A percentile compares a stretch with the other conserved stretches of the same genome.
Evolutionary conservation across 2,113 vertebrate genomes (phyloP).

Genomic region (Isurus oxyrinchus): DNA sequence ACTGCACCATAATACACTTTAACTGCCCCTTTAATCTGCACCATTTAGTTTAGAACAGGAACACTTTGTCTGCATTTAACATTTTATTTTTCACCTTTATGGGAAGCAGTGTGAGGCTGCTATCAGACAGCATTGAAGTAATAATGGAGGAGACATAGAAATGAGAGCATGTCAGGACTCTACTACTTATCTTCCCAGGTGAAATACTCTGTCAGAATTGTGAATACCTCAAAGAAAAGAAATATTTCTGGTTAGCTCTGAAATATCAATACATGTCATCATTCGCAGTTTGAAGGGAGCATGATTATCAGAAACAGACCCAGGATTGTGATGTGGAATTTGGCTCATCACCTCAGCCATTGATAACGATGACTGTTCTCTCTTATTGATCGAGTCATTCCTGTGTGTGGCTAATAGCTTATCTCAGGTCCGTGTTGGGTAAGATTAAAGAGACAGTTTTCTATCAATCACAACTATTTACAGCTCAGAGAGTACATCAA

Average conservation of each 20-base stretch:
- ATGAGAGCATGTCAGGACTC: neutral
- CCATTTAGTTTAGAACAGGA: neutral
- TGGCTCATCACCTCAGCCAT: neutral
- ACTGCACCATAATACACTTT: neutral
- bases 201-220: conserved; percentile 2
- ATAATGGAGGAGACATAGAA: neutral
- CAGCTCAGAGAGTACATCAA: neutral
- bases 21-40: neutral
- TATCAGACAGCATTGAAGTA: neutral
- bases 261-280: neutral
- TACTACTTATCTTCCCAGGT: neutral
- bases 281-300: neutral
- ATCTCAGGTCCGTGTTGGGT: neutral
- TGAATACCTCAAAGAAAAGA: conserved; percentile 15
- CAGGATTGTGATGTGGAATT: neutral
- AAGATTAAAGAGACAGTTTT: neutral
- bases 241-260: neutral
- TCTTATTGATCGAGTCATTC: neutral
- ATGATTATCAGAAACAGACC: neutral
- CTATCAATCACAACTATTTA: neutral
- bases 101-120: neutral
- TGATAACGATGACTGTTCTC: neutral
- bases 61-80: neutral
- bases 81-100: neutral
- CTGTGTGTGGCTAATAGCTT: neutral